These are phyloP conservation scores for Antigone vipio DNA, from an alignment of 2,113 vertebrate genomes.

Conservation along the genomic window DNA sequence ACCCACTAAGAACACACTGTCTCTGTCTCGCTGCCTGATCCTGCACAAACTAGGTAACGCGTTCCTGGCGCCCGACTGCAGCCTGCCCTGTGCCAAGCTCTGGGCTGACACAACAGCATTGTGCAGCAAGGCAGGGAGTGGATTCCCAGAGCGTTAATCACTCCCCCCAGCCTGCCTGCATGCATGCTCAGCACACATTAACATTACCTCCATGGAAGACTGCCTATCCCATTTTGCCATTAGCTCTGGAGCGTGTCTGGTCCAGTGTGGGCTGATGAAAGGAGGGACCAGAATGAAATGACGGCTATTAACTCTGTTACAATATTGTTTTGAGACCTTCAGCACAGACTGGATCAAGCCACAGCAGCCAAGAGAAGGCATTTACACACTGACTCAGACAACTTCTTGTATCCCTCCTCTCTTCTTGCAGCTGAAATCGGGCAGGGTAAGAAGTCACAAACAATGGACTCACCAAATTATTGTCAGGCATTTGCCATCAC, in stretches of 20 bases:
- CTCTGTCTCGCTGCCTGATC: neutral
- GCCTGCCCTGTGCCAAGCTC: neutral
- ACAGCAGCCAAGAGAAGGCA: neutral
- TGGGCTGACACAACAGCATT: neutral
- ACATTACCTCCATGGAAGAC: slow-evolving; percentile 1
- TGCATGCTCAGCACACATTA: neutral
- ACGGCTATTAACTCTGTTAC: neutral
- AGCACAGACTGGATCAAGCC: neutral
- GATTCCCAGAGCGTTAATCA: slow-evolving; percentile 54
- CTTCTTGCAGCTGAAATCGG: neutral
- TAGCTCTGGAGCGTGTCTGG: neutral
- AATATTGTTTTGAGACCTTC: neutral
- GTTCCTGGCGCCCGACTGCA: neutral
- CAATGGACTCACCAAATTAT: neutral
- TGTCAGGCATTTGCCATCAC: neutral
- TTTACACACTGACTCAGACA: neutral
- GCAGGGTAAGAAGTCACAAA: neutral
- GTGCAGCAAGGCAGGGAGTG: neutral
- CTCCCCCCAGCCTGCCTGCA: neutral
- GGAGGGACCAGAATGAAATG: neutral
- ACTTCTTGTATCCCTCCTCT: neutral
- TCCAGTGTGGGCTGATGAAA: neutral
- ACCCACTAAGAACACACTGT: neutral
- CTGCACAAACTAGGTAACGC: slow-evolving; percentile 3
- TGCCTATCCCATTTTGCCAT: neutral